Conservation (phyloP, 2,888 invertebrate genomes). For the Agrochola lychnidis region DNA sequence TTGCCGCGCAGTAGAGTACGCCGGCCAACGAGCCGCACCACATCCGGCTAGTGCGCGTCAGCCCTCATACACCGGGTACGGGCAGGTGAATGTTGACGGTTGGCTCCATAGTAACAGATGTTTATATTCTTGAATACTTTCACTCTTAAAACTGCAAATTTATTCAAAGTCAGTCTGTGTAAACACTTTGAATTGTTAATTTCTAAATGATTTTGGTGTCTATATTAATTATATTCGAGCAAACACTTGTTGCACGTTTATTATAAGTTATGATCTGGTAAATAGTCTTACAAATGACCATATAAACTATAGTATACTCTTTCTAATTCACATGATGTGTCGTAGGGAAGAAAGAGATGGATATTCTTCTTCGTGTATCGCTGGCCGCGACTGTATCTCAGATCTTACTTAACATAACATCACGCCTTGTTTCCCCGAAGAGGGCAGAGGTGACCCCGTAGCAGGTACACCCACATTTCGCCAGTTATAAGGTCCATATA, state of each 20-base stretch:
- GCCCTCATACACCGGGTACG: neutral
- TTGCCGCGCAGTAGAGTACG: too few relatives aligned
- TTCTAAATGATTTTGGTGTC: conserved; percentile 3
- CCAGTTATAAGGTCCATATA: too few relatives aligned
- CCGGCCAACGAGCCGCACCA: neutral
- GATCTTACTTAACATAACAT: too few relatives aligned
- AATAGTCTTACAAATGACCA: neutral
- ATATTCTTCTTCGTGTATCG: too few relatives aligned
- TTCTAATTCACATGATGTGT: neutral
- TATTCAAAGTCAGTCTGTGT: neutral
- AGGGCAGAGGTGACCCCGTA: too few relatives aligned
- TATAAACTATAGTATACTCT: too few relatives aligned
- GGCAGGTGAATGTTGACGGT: neutral
- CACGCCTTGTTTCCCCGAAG: too few relatives aligned
- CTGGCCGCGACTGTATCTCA: too few relatives aligned
- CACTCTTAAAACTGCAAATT: neutral
- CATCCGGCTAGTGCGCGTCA: too few relatives aligned
- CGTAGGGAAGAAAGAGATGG: neutral
- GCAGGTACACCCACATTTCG: too few relatives aligned
- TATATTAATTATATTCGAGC: neutral
- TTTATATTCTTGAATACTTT: neutral
- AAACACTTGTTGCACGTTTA: neutral
- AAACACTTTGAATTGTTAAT: neutral
- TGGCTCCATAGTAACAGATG: neutral
- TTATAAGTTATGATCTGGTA: neutral